Evolutionary conservation across 2,797 vertebrate species (phyloP), one percentile per base, ranked within the genome.

Genomic region (Periophthalmus magnuspinnatus): DNA sequence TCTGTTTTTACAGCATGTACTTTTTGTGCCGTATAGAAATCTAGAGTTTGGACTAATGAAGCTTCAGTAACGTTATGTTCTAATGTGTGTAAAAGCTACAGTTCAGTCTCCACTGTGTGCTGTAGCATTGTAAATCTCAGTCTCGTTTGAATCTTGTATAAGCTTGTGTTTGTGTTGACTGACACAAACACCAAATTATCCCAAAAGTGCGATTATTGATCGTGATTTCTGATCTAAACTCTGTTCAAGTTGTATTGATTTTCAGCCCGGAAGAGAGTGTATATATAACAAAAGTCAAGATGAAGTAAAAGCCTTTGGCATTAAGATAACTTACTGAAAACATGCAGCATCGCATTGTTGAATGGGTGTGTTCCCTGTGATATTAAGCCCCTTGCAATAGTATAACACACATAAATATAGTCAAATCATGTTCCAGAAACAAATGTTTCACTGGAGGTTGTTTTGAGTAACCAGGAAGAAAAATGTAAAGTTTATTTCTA

Each of bases 1-100:
- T 48, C 71, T 58, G 48, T 60, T 57, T 58, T 9, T 24, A 61
- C 48, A 56, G 19, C 60, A 60, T 61, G 79, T 65, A 65, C 69
- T 55, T 70, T 59, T 68, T 57, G 22, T 65, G 54, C 50, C 47
- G 16, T 48, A 68, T 74, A 60, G 56, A 54, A 45, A n/a, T 41
- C 14, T 32, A 14, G 13, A 14, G 55, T 28, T 13, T 7, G 54
- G 10, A 22, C 22, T n/a, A 52, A 21, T 10, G n/a, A 19, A n/a
- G 50, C 19, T 21, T 45, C 41, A 16, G 41, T 54, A 22, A 22
- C 8, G 52, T 54, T 21, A 10, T 48, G 3, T 54, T 10, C 8
- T 54, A 10, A 22, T 21, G 10, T 9, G 19, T 52, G 48, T 19
- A 52, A n/a, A 45, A 11, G 16, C 41, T 13, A 14, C 41, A 45